These are phyloP conservation scores for Epinotia bilunana DNA, from an alignment of 2,888 invertebrate genomes.

Conservation along the genomic window DNA sequence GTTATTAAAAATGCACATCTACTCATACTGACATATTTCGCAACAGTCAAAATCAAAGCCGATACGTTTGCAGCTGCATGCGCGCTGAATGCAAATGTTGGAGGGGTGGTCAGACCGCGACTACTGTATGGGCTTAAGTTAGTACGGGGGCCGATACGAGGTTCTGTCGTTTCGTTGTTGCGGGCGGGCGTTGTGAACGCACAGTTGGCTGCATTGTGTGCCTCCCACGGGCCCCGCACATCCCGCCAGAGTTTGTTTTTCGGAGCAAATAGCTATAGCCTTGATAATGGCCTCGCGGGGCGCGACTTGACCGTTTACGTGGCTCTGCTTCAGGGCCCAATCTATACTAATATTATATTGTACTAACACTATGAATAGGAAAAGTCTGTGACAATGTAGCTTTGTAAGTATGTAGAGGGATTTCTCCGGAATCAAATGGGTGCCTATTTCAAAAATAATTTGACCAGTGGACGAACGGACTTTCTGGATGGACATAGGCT, in stretches of 20 bases:
- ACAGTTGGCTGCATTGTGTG: conserved; percentile 82
- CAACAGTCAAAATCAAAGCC: conserved; percentile 69
- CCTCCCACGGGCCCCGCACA: conserved; percentile 62
- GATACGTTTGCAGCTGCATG: conserved; percentile 68
- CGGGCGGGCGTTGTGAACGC: conserved; percentile 67
- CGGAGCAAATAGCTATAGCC: conserved; percentile 85
- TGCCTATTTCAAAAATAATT: no score
- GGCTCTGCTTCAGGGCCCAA: conserved; percentile 60
- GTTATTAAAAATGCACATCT: conserved; percentile 52
- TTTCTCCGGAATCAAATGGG: no score
- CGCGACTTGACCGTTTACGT: conserved; percentile 52
- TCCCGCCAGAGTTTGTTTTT: conserved; percentile 85
- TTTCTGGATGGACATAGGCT: no score
- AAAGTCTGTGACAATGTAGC: no score
- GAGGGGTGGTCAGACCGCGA: conserved; percentile 53
- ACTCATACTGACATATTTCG: conserved; percentile 51
- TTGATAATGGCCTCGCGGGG: conserved; percentile 83
- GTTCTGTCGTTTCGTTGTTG: conserved; percentile 22
- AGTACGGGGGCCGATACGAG: conserved; percentile 7
- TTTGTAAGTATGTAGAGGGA: no score
- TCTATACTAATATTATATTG: not conserved
- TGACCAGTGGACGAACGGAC: no score
- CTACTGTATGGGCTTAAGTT: conserved; percentile 27
- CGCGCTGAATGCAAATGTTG: conserved; percentile 75
- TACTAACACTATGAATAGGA: not conserved